Evolutionary conservation across 2,888 invertebrate genomes (phyloP).

Genomic region (Leptinotarsa rubiginosa): DNA sequence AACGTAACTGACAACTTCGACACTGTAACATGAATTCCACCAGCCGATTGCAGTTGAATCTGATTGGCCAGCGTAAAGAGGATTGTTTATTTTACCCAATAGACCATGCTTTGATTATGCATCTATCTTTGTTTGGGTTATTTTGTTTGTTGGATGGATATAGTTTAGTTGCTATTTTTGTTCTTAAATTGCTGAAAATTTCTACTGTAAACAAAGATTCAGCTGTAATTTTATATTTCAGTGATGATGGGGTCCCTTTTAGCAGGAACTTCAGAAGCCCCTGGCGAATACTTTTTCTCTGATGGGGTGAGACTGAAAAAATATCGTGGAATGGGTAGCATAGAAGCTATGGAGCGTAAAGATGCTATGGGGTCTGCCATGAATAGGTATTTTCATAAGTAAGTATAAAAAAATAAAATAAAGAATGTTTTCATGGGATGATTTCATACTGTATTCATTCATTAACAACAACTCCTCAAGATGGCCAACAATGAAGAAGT

Average conservation of each 20-base stretch:
- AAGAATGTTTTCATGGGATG: not conserved
- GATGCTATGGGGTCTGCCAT: constrained; percentile 88
- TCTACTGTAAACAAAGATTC: not conserved
- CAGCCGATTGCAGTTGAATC: too few relatives aligned
- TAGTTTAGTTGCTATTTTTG: not conserved
- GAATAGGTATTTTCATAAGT: constrained; percentile 73
- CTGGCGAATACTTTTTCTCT: constrained; percentile 98
- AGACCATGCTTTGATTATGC: too few relatives aligned
- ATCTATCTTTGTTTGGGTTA: too few relatives aligned
- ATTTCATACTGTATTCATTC: too few relatives aligned
- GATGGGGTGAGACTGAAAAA: constrained; percentile 98
- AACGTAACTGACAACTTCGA: too few relatives aligned
- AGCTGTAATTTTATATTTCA: constrained; percentile 53
- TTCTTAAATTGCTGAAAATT: not conserved
- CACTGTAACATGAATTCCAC: too few relatives aligned
- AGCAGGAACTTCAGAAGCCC: constrained; percentile 98
- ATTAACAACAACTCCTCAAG: not conserved
- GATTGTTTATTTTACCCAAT: too few relatives aligned
- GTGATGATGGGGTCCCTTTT: constrained; percentile 99
- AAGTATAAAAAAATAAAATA: constrained; percentile 20
- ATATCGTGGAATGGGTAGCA: constrained; percentile 98
- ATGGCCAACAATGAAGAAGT: not conserved
- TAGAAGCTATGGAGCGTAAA: constrained; percentile 97
- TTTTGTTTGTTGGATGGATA: too few relatives aligned
- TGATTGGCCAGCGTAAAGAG: too few relatives aligned